These are phyloP conservation scores for Cydia strobilella DNA, from an alignment of 1,140 invertebrate species.

Conservation along the genomic window DNA sequence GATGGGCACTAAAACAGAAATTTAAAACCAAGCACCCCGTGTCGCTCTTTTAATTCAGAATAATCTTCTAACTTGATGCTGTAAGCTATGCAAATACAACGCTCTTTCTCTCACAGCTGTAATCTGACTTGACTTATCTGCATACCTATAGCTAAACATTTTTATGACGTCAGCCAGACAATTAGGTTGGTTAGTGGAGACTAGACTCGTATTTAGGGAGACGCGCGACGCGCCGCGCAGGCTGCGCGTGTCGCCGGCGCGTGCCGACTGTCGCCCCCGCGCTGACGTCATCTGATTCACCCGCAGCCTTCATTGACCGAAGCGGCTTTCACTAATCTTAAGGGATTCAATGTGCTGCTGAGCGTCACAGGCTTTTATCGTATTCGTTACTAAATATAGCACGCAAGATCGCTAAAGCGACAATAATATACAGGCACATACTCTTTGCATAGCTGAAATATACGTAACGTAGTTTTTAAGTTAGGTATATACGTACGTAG, in stretches of 20 bases:
- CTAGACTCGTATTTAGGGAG: neutral
- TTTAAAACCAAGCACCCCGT: no score
- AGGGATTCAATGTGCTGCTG: neutral
- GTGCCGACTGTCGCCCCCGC: neutral
- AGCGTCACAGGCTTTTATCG: no score
- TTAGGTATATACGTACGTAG: no score
- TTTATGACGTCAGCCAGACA: constrained; percentile 2
- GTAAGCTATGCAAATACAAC: neutral
- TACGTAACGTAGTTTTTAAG: no score
- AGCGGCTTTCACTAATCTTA: constrained; percentile 6
- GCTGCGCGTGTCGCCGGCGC: constrained; percentile 7
- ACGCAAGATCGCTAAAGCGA: no score
- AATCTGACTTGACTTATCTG: neutral
- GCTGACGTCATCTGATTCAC: constrained; percentile 23
- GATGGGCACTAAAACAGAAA: no score
- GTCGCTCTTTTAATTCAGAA: no score
- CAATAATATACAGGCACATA: no score
- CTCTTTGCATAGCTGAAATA: no score
- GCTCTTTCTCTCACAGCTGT: neutral
- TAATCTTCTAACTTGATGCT: no score
- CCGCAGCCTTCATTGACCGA: constrained; percentile 1
- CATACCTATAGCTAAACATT: neutral
- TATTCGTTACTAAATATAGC: no score
- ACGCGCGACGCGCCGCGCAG: constrained; percentile 31
- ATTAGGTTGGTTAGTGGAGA: constrained; percentile 1